Conservation (phyloP, 2,797 vertebrate species). For the Sebastes paucispinis region DNA sequence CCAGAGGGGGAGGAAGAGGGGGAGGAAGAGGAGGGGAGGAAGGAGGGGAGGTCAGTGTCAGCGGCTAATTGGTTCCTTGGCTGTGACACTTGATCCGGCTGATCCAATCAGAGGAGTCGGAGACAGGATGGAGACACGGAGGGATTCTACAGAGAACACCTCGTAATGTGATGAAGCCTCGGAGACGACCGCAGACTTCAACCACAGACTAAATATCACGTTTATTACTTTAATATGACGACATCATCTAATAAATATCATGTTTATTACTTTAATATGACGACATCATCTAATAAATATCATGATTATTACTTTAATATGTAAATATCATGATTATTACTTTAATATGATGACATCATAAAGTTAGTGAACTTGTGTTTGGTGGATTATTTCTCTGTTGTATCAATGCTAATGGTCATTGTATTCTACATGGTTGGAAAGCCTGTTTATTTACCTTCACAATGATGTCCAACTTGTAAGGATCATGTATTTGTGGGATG, state of each 20-base stretch:
- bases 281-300: neutral
- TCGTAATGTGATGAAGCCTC: conserved; percentile 9
- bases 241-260: neutral
- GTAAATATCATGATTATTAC: too few species aligned
- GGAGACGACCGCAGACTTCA: neutral
- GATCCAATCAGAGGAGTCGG: conserved; percentile 72
- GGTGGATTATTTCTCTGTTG: too few species aligned
- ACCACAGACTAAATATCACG: neutral
- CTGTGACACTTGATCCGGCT: conserved; percentile 64
- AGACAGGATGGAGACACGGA: conserved; percentile 50
- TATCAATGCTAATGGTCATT: too few species aligned
- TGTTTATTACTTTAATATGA: neutral
- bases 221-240: neutral
- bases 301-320: too few species aligned
- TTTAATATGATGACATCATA: too few species aligned
- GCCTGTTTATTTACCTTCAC: too few species aligned
- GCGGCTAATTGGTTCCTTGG: conserved; percentile 72
- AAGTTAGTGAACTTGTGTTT: too few species aligned
- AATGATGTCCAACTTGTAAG: too few species aligned
- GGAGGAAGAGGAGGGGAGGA: too few species aligned
- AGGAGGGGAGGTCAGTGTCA: conserved; percentile 40
- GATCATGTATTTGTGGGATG: too few species aligned
- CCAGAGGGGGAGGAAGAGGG: neutral
- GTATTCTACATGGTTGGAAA: too few species aligned
- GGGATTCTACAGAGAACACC: conserved; percentile 16